phyloP scores from a whole-genome alignment of 2,113 vertebrate genomes.

The Corythornis cristatus region DNA sequence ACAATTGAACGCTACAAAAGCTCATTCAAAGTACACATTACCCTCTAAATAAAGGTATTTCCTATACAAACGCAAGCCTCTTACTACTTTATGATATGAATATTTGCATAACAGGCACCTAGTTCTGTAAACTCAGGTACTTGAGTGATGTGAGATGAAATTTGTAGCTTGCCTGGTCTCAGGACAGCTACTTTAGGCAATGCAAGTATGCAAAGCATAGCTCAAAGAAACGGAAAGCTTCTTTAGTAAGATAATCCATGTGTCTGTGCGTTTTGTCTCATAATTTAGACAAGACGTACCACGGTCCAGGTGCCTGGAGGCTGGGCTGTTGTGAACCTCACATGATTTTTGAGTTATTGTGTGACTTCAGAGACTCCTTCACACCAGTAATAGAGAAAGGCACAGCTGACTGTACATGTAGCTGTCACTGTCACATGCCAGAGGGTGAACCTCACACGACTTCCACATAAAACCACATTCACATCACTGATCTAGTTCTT shows the following conservation, averaged over 20 bases:
- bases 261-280: not conserved
- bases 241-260: not conserved
- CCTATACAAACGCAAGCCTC: not conserved
- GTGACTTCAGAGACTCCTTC: not conserved
- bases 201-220: not conserved
- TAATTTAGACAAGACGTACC: not conserved
- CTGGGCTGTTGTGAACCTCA: not conserved
- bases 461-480: not conserved
- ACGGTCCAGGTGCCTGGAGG: not conserved
- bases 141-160: not conserved
- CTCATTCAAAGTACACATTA: not conserved
- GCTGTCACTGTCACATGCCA: not conserved
- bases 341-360: not conserved
- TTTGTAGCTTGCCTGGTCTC: not conserved
- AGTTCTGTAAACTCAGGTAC: not conserved
- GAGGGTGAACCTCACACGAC: rapidly evolving
- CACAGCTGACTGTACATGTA: rapidly evolving
- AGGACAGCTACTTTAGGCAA: not conserved
- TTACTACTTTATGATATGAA: not conserved
- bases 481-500: not conserved
- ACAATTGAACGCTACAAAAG: not conserved
- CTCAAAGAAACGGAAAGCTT: not conserved
- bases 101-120: not conserved
- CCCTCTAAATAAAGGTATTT: not conserved
- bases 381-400: not conserved